Base-by-base conservation (phyloP, 2,113 vertebrate species). In the Etheostoma spectabile region DNA sequence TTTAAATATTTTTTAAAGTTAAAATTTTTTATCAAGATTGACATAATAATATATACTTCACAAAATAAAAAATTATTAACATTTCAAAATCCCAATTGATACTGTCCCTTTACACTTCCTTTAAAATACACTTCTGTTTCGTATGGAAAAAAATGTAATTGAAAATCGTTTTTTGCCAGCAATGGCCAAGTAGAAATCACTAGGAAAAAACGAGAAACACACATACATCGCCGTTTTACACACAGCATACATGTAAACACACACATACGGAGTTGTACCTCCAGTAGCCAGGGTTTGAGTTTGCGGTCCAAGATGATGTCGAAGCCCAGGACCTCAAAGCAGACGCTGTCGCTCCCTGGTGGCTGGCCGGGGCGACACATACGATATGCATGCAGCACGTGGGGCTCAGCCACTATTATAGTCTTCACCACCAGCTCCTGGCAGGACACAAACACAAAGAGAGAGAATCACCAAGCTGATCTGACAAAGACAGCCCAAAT, bases 351-450 rank as follows among this genome's bases (percentile, higher is more conserved):
- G 90, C 98, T 99, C 85, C 97, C 97, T 64, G 98, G 96, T 83
- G 97, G 96, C 67, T 99, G 98, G 1, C 98, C 98, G 0, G 98
- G 97, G 90, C 98, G 95, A 91, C 98, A 99, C 98, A 99, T 99
- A 69, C 98, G 97, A 82, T 99, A 99, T 0, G 98, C 98, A 4
- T 99, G 98, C 48, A 99, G 96, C 66, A 99, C 97, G 0, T 99
- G 98, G 0, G 98, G 97, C 76, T 99, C 98, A 16, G 98, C 97
- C 69, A 99, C 98, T 45, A 99, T 98, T 81, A 99, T 91, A 3
- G 98, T 99, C 94, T 99, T 99, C 67, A 99, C 98, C 83, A 99
- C 97, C 92, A 99, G 92, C 73, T 99, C 98, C 98, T 99, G 87
- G 4, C 22, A 69, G 59, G 51, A 87, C n/a, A 67, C 22, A 86